These are phyloP conservation scores for Ormia ochracea DNA, from an alignment of 2,888 invertebrate species.

Conservation along the genomic window DNA sequence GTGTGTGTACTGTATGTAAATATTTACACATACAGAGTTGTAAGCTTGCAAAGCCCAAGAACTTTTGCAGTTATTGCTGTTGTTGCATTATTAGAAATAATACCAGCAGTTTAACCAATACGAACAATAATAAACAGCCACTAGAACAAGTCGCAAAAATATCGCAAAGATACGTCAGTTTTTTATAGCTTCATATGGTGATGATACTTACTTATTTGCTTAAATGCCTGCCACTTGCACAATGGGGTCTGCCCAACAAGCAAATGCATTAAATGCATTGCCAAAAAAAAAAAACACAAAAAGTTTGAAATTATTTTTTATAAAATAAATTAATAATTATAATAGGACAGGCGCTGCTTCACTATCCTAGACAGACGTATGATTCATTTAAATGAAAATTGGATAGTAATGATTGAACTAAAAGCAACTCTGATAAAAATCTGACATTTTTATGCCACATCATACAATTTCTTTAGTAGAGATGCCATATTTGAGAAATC, in stretches of 20 bases:
- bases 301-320: background rate
- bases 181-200: constrained; percentile 61
- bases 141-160: constrained; percentile 27
- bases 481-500: too few relatives aligned
- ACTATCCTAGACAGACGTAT: too few relatives aligned
- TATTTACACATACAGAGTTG: too few relatives aligned
- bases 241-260: background rate
- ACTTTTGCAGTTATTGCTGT: background rate
- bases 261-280: background rate
- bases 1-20: constrained; percentile 11
- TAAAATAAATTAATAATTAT: too few relatives aligned
- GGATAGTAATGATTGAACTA: too few relatives aligned
- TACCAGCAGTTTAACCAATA: background rate
- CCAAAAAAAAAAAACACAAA: background rate
- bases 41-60: constrained; percentile 24
- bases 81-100: constrained; percentile 14
- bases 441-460: too few relatives aligned
- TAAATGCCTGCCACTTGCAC: constrained; percentile 56
- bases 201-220: constrained; percentile 52
- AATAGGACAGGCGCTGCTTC: too few relatives aligned
- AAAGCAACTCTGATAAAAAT: too few relatives aligned
- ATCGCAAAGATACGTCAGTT: constrained; percentile 58
- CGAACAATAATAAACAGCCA: constrained; percentile 21
- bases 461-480: too few relatives aligned
- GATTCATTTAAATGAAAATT: too few relatives aligned